Conservation (phyloP, 1,140 invertebrate genomes). For the Brachionus calyciflorus region DNA sequence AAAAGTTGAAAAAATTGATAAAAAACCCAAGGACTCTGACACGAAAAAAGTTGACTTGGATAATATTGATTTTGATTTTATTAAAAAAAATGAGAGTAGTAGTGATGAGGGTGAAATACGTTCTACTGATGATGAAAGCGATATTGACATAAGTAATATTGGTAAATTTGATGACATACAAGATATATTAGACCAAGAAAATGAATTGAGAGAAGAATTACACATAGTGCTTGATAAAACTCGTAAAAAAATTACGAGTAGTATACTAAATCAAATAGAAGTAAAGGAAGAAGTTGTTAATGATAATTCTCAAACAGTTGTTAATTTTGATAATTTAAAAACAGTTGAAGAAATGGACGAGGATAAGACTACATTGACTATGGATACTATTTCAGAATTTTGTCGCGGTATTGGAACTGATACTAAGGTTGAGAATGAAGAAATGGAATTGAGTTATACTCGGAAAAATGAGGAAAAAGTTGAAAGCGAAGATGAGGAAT, state of each 20-base stretch:
- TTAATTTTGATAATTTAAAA: constrained; percentile 45
- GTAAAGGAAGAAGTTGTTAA: constrained; percentile 49
- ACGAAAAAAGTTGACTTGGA: constrained; percentile 26
- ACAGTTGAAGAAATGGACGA: constrained; percentile 48
- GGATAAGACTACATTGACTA: constrained; percentile 65
- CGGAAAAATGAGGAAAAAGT: constrained; percentile 28
- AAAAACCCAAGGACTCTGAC: background rate
- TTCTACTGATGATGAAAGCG: constrained; percentile 33
- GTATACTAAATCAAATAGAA: constrained; percentile 58
- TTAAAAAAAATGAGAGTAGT: constrained; percentile 44
- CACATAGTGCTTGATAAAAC: constrained; percentile 73
- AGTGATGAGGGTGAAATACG: constrained; percentile 46
- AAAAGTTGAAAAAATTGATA: background rate
- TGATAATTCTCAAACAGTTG: constrained; percentile 47
- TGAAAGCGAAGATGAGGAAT: background rate
- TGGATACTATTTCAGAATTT: constrained; percentile 94
- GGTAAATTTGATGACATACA: constrained; percentile 47
- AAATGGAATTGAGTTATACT: constrained; percentile 58
- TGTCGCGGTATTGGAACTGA: constrained; percentile 85
- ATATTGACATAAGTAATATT: constrained; percentile 14
- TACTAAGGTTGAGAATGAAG: constrained; percentile 51
- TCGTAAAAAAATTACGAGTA: constrained; percentile 65
- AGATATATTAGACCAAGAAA: constrained; percentile 44
- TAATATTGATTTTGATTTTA: constrained; percentile 1
- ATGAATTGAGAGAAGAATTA: constrained; percentile 74